These are phyloP conservation scores for Drosophila tropicalis DNA, from an alignment of 1,140 invertebrate genomes.

Conservation along the genomic window DNA sequence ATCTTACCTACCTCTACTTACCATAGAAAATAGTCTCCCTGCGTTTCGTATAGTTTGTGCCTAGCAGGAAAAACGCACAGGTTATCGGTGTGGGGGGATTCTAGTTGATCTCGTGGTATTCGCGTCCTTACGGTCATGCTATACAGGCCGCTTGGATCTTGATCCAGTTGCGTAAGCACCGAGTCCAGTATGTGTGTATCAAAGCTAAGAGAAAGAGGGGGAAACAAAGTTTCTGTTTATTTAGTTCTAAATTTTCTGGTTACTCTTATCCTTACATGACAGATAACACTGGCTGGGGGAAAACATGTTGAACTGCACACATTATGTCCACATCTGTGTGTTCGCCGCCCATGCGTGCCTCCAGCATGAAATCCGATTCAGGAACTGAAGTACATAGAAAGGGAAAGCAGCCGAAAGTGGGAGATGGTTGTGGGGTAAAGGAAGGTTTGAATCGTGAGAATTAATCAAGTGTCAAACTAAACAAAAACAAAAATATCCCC, in stretches of 20 bases:
- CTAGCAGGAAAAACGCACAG: conserved; percentile 80
- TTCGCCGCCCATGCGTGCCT: conserved; percentile 76
- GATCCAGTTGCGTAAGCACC: conserved; percentile 79
- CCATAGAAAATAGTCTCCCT: conserved; percentile 83
- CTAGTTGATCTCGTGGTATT: conserved; percentile 79
- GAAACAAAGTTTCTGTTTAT: background rate
- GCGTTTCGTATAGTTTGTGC: conserved; percentile 82
- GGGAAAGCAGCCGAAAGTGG: background rate
- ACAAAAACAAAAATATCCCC: conserved; percentile 56
- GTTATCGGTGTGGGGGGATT: conserved; percentile 83
- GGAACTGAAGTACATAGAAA: conserved; percentile 61
- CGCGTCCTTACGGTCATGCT: conserved; percentile 81
- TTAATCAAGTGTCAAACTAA: conserved; percentile 82
- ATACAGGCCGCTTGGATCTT: conserved; percentile 79
- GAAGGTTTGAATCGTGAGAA: conserved; percentile 67
- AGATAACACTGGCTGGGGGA: conserved; percentile 75
- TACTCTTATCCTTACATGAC: conserved; percentile 77
- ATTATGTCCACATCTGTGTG: conserved; percentile 75
- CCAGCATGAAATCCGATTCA: conserved; percentile 82
- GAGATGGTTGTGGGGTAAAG: conserved; percentile 20
- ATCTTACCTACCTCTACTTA: conserved; percentile 72
- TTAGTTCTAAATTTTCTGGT: background rate
- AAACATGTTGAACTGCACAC: conserved; percentile 81
- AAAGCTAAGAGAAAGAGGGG: conserved; percentile 49
- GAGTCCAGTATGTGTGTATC: conserved; percentile 79